Base-by-base conservation (phyloP, 2,888 invertebrate species). In the Idaea straminata region DNA sequence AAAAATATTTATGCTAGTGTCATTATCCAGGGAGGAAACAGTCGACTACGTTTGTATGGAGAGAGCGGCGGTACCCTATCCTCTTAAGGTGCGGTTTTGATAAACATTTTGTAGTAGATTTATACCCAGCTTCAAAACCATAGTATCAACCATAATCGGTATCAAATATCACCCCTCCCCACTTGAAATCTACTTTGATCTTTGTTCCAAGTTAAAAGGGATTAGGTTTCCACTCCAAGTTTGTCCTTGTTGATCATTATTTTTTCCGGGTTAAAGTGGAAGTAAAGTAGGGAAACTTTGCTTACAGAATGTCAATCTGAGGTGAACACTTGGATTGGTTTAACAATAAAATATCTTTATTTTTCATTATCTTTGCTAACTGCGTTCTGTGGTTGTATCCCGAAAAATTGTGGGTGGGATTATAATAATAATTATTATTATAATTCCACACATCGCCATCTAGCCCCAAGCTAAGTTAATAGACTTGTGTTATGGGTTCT, bases 181-280 rank as follows among this genome's bases (percentile, higher is more conserved):
- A 77, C 78, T 82, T 72, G 71, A 75, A 66, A 63, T 64, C 57
- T 71, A 75, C 74, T 83, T 84, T 84, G 84, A 83, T 83, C 77
- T 74, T 72, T 74, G 75, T 71, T 74, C 73, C 72, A 73, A 72
- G 74, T 78, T 78, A 76, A 78, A 78, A 76, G 75, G 72, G 74
- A 77, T 77, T 74, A 74, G 68, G 64, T 64, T 73, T 58, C 69
- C 70, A 72, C 69, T 69, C 66, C 61, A 62, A 70, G 61, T 69
- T 71, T 69, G 72, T 66, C 65, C 62, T 63, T 70, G 70, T 70
- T 71, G 70, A 68, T 70, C 66, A 70, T 69, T 73, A 73, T 70
- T 69, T 69, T 66, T 71, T 16, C 25, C 15, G 61, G 59, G 60
- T 47, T 47, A 13, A 47, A 47, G 47, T 47, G 47, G 7, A 47